These are phyloP conservation scores for Lasioglossum morio DNA, from an alignment of 2,888 invertebrate species.

Conservation along the genomic window DNA sequence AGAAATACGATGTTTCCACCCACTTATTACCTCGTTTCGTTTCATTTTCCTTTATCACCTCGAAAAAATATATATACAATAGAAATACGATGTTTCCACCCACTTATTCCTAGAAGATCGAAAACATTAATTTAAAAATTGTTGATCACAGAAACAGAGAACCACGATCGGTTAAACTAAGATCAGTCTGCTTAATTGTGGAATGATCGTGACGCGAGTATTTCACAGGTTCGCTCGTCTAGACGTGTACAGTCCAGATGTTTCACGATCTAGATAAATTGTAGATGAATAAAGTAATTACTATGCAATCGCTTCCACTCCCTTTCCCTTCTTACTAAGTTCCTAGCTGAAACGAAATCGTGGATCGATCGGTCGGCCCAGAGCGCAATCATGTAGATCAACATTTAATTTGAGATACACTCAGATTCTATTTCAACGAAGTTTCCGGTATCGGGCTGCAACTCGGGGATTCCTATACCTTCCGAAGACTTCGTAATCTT, in stretches of 20 bases:
- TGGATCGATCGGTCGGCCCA: constrained; percentile 18
- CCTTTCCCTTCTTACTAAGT: background rate
- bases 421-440: constrained; percentile 15
- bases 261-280: background rate
- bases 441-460: background rate
- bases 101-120: no score
- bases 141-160: no score
- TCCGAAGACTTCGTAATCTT: constrained; percentile 32
- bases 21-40: no score
- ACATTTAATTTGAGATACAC: constrained; percentile 37
- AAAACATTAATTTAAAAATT: no score
- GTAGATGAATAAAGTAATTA: background rate
- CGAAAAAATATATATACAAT: no score
- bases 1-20: no score
- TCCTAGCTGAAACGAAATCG: background rate
- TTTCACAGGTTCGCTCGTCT: background rate
- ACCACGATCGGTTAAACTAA: no score
- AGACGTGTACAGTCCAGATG: background rate
- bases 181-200: background rate
- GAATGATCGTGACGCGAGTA: background rate
- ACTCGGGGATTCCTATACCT: background rate
- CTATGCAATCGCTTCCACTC: background rate
- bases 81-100: no score
- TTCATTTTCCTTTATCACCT: no score
- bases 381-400: constrained; percentile 38